Base-by-base conservation (phyloP, 23 tunicate genomes). In the Ascidia mentula region DNA sequence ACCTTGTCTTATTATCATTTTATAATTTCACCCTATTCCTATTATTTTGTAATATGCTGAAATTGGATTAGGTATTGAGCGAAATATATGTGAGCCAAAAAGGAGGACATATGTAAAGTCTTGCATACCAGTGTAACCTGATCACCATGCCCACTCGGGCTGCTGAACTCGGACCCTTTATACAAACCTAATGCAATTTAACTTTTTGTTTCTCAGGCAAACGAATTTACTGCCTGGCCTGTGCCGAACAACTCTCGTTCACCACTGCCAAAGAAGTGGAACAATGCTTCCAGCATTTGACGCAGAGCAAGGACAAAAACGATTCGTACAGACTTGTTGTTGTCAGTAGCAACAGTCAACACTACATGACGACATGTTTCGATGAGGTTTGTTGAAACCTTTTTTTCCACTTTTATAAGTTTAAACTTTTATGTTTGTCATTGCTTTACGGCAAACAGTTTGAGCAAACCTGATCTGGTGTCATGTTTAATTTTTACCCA, bases 331-430 rank as follows among this genome's bases (percentile, higher is more conserved):
- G 59, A 39, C 72, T 89, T 53, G 88, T 89, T 18, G 71, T 89
- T 31, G 31, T 89, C 32, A 60, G 61, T 34, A 79, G 75, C 40
- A 76, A 80, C 73, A 45, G 69, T 6, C 88, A 89, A 13, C 95
- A 89, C 79, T 89, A 89, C 82, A 38, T 84, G 38, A 79, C 95
- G 18, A 45, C 88, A 9, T 83, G 79, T 31, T 89, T 89, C 74
- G 95, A 79, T 46, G 87, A 89, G 85, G 95, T 84, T n/a, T n/a
- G n/a, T n/a, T n/a, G n/a, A n/a, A n/a, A n/a, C n/a, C n/a, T n/a
- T n/a, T n/a, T n/a, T n/a, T n/a, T n/a, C n/a, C n/a, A n/a, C n/a
- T n/a, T n/a, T n/a, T n/a, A n/a, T n/a, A n/a, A n/a, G 53, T 36
- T 18, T 76, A 65, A 65, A 65, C 33, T 65, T 13, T 65, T 12